Evolutionary conservation across 2,113 vertebrate species (phyloP), one percentile per base, ranked within the genome.

Genomic region (Pelusios castaneus): DNA sequence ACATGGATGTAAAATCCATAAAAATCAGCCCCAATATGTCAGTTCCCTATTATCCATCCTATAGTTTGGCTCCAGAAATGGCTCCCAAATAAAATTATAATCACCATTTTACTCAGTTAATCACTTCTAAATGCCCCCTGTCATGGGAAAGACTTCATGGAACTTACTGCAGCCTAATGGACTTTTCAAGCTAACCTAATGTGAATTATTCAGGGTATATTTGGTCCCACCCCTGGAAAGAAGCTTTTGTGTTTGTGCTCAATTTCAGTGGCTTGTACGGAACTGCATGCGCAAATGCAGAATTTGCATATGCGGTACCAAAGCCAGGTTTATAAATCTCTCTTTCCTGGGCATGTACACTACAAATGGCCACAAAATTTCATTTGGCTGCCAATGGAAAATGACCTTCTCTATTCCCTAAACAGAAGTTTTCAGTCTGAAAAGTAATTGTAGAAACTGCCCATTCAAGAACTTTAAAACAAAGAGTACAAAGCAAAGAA

Each of bases 351-450:
- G 95, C 82, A 83, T 76, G 93, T 73, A 10, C 63, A 87, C 88
- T 79, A 89, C 84, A 75, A 92, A 89, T 92, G 89, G n/a, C 34
- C 60, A 67, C 56, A 67, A 67, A n/a, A 67, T 16, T 93, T 85
- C 97, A 95, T 96, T 95, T 97, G 96, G 86, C 82, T 94, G 92
- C 92, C 89, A 95, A 92, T 93, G 89, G 93, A 94, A 94, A 43
- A 75, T 45, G 41, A 43, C 22, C 70, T 7, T 14, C 41, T 75
- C 70, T 43, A 3, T 75, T 21, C 43, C 12, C 38, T 13, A 38
- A 75, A 84, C 58, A 89, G 85, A 94, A 92, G 92, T 91, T 96
- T 94, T 95, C 97, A 93, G 24, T 43, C 80, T 90, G 75, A 94
- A 89, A 78, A 87, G 88, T 80, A 94, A 90, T 58, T 93, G 91